Conservation (phyloP, 2,113 vertebrate genomes). For the Motacilla alba region DNA sequence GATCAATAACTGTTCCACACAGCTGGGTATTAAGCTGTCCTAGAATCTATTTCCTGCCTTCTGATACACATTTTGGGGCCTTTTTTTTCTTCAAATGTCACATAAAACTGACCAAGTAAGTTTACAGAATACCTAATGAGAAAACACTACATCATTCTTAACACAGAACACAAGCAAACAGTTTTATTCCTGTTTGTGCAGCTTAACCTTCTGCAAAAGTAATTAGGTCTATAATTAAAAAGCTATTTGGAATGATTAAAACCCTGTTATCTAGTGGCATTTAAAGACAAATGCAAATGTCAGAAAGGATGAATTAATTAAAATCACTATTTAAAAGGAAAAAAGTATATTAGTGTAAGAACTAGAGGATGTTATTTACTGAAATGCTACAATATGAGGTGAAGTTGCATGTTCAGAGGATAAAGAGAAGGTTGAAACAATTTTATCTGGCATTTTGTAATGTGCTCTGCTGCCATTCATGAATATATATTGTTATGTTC, state of each 20-base stretch:
- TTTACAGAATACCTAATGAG: slow-evolving; percentile 67
- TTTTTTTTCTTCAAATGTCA: slow-evolving; percentile 38
- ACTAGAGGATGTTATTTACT: slow-evolving; percentile 57
- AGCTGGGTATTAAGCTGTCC: slow-evolving; percentile 39
- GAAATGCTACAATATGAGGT: slow-evolving; percentile 57
- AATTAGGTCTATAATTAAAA: slow-evolving; percentile 82
- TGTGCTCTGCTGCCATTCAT: neutral
- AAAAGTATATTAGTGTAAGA: slow-evolving; percentile 51
- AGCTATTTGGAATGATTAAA: slow-evolving; percentile 81
- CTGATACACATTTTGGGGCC: neutral
- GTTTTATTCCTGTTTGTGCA: slow-evolving; percentile 77
- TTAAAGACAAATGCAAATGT: slow-evolving; percentile 83
- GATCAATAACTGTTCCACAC: slow-evolving; percentile 17
- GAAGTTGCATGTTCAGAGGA: slow-evolving; percentile 20
- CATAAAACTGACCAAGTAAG: slow-evolving; percentile 59
- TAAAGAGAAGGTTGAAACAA: slow-evolving; percentile 17
- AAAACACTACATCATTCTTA: slow-evolving; percentile 65
- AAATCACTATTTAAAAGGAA: slow-evolving; percentile 71
- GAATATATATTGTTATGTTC: neutral
- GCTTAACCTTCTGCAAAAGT: slow-evolving; percentile 79
- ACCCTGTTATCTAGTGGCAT: slow-evolving; percentile 77
- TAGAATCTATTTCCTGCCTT: slow-evolving; percentile 38
- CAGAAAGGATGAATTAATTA: slow-evolving; percentile 79
- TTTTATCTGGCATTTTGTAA: neutral
- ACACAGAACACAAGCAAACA: slow-evolving; percentile 69